Conservation (phyloP, 2,888 invertebrate species). For the Synergus gifuensis region DNA sequence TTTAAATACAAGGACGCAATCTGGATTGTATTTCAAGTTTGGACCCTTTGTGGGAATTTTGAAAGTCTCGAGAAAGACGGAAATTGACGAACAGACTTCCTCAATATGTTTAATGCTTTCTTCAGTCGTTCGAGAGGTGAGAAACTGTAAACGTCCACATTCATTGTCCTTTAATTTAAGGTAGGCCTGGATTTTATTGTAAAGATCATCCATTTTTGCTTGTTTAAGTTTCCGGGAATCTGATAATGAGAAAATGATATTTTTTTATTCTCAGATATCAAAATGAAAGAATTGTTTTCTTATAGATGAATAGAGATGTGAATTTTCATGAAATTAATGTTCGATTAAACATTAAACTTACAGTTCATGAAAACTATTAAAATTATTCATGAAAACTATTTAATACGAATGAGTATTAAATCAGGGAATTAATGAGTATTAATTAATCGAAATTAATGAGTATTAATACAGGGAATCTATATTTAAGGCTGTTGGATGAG, state of each 20-base stretch:
- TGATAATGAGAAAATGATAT: not conserved
- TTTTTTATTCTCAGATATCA: not conserved
- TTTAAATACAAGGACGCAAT: slow-evolving; percentile 60
- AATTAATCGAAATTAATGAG: no score
- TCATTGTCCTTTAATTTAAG: not conserved
- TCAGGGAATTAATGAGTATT: no score
- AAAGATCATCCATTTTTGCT: slow-evolving; percentile 4
- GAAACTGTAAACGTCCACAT: not conserved
- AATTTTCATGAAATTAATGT: no score
- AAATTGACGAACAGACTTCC: not conserved
- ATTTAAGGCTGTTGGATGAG: no score
- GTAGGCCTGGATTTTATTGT: not conserved
- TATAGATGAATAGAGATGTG: no score
- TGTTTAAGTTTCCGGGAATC: not conserved
- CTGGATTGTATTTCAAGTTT: not conserved
- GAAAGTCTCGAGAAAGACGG: not conserved
- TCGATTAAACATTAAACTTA: no score
- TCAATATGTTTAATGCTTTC: not conserved
- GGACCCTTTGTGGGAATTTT: not conserved
- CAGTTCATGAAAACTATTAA: no score
- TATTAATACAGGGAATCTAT: no score
- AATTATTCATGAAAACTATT: no score
- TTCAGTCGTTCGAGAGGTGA: not conserved
- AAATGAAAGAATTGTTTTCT: no score
- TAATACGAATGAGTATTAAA: no score